Evolutionary conservation across 2,888 invertebrate species (phyloP), one percentile per base, ranked within the genome.

Genomic region (Flabesymbios commensalis): DNA sequence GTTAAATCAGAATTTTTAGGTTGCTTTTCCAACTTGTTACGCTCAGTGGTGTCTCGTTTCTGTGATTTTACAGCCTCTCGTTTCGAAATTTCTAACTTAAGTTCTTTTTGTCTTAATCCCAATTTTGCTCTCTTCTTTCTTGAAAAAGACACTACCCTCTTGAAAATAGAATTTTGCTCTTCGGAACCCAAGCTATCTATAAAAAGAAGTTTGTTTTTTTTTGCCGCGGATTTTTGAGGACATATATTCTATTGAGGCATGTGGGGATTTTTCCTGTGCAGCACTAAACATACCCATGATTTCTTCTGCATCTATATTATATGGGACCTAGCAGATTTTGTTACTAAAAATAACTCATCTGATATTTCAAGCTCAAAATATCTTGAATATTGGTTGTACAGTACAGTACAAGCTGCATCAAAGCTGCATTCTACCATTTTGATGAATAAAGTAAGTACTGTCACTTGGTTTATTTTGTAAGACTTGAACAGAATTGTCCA

Each of bases 221-320:
- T 32, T 29, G 5, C 32, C 47, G n/a, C 36, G 2, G 5, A 49
- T 48, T 26, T 48, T 57, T 14, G 22, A 36, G 19, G 57, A 28
- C 3, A 57, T 7, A 39, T 29, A 57, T 14, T 29, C 49, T 14
- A 57, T 2, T 3, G 57, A 49, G 2, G 48, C 57, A 57, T 57
- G 29, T 2, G 57, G 57, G n/a, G 57, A 32, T n/a, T 47, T n/a
- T 17, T 49, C 26, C 29, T 49, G 48, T 7, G 36, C 28, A 22
- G 58, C 39, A 28, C 52, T 52, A 22, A 58, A 58, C 58, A 58
- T 58, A 17, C 58, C 58, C 51, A 58, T 58, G n/a, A 58, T 31
- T 24, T 58, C 58, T 53, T 58, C 58, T 3, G 58, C 58, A 53
- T 58, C 51, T 4, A 58, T 58, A 53, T 58, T 58, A 24, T 58